Evolutionary conservation across 2,888 invertebrate species (phyloP), one percentile per base, ranked within the genome.

Genomic region (Polyploca ridens): DNA sequence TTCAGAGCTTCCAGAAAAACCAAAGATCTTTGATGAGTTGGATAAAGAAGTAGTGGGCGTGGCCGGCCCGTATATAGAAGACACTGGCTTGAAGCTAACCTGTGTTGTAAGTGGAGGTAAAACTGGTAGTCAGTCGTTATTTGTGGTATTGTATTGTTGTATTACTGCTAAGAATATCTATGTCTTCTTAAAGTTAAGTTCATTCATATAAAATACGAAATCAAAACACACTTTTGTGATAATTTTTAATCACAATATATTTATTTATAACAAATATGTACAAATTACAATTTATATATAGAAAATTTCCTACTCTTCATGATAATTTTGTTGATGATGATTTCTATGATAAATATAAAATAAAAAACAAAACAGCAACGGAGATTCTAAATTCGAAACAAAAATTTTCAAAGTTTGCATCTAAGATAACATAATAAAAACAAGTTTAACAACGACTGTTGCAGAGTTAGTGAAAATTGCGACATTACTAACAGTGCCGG

Each of bases 41-140:
- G 96, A 96, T 62, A 95, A 95, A 77, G 95, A 96, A 78, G 94
- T 97, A 0, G 84, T 94, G 2, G 94, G 94, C 0, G 89, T 95
- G 0, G 96, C 97, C 1, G 97, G 97, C 1, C 97, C 97, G 0
- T 97, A 97, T 82, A 93, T 95, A 74, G 97, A 97, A 89, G 96
- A 96, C 54, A 95, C 95, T 27, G 95, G 95, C 76, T 94, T 97
- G 90, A 96, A 95, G 81, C 95, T 97, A 65, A 96, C 96, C 77
- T 97, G 97, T 89, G 95, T 96, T 87, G 97, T 97, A 81, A 95
- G 95, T 78, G 97, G 97, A 94, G 97, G 97, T 97, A 94, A 93
- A 86, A 79, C 70, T 77, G 69, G 70, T 69, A 61, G 61, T 61
- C 61, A 61, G 27, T 61, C 27, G 41, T 41, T 61, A 27, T 19